A percentile compares a stretch with the other conserved stretches of the same genome.
phyloP scores from a whole-genome alignment of 2,113 vertebrate species.

The Salvelinus fontinalis region DNA sequence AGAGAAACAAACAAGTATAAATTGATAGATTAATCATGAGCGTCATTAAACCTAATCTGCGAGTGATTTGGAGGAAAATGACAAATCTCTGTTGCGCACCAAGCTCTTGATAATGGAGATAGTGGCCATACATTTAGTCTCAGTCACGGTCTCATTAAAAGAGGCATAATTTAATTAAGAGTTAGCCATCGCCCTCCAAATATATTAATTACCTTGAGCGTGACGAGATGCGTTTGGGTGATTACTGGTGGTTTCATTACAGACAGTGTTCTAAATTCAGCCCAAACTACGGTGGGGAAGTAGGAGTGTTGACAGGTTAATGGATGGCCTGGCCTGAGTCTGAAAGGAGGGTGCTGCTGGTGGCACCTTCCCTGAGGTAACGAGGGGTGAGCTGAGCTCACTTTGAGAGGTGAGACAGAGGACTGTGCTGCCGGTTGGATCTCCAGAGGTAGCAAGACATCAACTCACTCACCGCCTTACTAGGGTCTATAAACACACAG shows the following conservation, averaged over 20 bases:
- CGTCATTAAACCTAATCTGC: slow-evolving; percentile 82
- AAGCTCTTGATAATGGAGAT: slow-evolving; percentile 90
- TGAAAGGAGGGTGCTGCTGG: slow-evolving; percentile 70
- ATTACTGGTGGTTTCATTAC: slow-evolving; percentile 98
- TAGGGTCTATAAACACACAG: background rate
- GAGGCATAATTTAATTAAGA: slow-evolving; percentile 96
- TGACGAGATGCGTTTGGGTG: slow-evolving; percentile 90
- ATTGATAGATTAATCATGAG: slow-evolving; percentile 95
- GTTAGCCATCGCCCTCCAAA: slow-evolving; percentile 85
- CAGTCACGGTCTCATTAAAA: slow-evolving; percentile 93
- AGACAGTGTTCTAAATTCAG: slow-evolving; percentile 83
- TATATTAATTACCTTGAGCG: slow-evolving; percentile 99
- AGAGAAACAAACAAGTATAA: slow-evolving; percentile 96
- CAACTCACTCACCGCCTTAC: background rate
- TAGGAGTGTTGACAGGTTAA: slow-evolving; percentile 86
- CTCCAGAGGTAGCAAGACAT: background rate
- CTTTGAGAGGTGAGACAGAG: slow-evolving; percentile 57
- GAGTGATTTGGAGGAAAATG: slow-evolving; percentile 82
- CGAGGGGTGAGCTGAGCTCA: slow-evolving; percentile 45
- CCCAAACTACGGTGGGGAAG: slow-evolving; percentile 81
- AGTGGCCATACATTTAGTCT: slow-evolving; percentile 94
- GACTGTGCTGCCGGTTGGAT: slow-evolving; percentile 26
- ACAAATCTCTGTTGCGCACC: slow-evolving; percentile 89
- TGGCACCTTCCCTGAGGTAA: slow-evolving; percentile 83
- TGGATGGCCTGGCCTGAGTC: slow-evolving; percentile 80